Evolutionary conservation across 37 sponge, comb jelly and placozoan species (phyloP).

Genomic region (Ianthella basta): DNA sequence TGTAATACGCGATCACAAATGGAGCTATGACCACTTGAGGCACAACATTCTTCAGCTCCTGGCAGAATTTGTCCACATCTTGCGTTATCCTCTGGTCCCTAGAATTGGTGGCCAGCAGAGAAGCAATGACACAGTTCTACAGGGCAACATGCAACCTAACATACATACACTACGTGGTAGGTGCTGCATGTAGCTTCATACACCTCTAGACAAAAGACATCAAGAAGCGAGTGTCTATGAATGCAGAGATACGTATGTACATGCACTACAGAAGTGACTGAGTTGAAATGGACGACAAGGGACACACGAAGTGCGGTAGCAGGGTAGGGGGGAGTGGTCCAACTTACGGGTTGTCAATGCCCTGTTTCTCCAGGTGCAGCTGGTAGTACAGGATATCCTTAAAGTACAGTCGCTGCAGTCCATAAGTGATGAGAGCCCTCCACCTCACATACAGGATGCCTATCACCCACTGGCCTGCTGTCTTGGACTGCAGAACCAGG

Average conservation of each 20-base stretch:
- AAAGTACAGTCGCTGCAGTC: conserved; percentile 68
- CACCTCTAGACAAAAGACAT: not conserved
- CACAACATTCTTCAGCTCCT: conserved; percentile 55
- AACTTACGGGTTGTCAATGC: conserved; percentile 84
- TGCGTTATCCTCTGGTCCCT: conserved; percentile 96
- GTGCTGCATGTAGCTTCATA: not conserved
- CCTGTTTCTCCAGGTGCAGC: conserved; percentile 50
- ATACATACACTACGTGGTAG: no score
- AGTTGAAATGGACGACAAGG: no score
- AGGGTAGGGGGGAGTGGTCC: no score
- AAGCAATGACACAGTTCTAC: not conserved
- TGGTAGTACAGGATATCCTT: conserved; percentile 58
- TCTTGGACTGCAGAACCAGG: conserved; percentile 64
- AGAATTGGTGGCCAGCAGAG: not conserved
- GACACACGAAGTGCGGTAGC: no score
- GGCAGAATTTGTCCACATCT: conserved; percentile 85
- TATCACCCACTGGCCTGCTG: conserved; percentile 52
- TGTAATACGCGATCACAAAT: conserved; percentile 81
- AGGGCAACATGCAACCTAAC: not conserved
- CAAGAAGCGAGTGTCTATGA: not conserved
- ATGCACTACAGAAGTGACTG: not conserved
- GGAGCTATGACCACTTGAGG: conserved; percentile 76
- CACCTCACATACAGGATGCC: conserved; percentile 75
- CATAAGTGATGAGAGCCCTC: conserved; percentile 53
- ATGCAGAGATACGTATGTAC: not conserved